Evolutionary conservation across 2,888 invertebrate species (phyloP).

Genomic region (Drosophila cracens): DNA sequence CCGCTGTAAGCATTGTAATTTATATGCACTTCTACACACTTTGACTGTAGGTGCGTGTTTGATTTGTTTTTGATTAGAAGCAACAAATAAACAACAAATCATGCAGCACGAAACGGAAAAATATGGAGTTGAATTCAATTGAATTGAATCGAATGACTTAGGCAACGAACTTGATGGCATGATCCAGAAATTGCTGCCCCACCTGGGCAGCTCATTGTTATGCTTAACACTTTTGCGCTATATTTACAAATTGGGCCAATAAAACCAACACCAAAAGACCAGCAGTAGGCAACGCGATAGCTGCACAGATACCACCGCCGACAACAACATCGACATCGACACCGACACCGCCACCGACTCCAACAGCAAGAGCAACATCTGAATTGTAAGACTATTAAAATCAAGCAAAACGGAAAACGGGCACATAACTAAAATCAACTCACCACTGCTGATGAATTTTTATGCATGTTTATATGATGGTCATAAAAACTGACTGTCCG

Average conservation of each 20-base stretch:
- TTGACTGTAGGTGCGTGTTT: conserved; percentile 74
- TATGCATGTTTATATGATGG: conserved; percentile 78
- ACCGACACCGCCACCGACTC: not conserved
- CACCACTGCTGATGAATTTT: conserved; percentile 75
- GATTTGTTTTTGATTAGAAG: conserved; percentile 72
- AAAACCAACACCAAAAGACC: conserved; percentile 71
- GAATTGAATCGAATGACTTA: conserved; percentile 59
- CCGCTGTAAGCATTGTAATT: conserved; percentile 63
- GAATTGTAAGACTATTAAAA: conserved; percentile 71
- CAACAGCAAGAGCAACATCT: conserved; percentile 31
- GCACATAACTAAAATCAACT: conserved; percentile 64
- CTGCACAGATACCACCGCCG: conserved; percentile 15
- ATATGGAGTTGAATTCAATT: conserved; percentile 39
- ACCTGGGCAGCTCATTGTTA: conserved; percentile 65
- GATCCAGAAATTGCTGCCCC: conserved; percentile 39
- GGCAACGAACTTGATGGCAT: conserved; percentile 66
- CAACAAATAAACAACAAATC: conserved; percentile 81
- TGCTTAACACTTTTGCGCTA: conserved; percentile 76
- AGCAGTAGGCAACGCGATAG: conserved; percentile 25
- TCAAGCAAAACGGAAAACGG: conserved; percentile 60
- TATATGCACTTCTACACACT: conserved; percentile 73
- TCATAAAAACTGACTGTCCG: conserved; percentile 45
- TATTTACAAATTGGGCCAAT: conserved; percentile 80
- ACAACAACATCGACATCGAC: conserved; percentile 5
- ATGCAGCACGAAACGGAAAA: conserved; percentile 68